Percentiles rank a stretch among this genome's conserved stretches.
phyloP scores from a whole-genome alignment of 2,113 vertebrate species.

The Lonchura striata region DNA sequence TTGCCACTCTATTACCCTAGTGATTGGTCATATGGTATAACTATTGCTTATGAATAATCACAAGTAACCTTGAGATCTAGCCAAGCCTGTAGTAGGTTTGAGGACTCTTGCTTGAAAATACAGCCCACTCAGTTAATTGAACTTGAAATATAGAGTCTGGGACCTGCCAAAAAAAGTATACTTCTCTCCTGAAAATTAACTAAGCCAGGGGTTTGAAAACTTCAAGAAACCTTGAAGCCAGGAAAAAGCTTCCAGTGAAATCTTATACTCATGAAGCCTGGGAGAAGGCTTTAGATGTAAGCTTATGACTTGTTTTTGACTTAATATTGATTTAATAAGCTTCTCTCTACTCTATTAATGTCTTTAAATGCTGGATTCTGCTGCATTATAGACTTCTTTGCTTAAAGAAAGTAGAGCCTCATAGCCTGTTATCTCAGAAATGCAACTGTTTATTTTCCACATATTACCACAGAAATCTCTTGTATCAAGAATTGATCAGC shows the following conservation, averaged over 20 bases:
- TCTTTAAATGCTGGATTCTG: background rate
- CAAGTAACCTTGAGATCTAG: background rate
- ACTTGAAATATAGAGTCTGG: background rate
- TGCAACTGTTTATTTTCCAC: background rate
- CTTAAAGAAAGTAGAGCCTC: background rate
- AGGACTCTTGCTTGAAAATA: background rate
- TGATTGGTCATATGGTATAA: background rate
- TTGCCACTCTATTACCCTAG: background rate
- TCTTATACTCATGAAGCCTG: background rate
- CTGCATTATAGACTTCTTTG: background rate
- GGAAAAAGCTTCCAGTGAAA: background rate
- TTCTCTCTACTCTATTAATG: background rate
- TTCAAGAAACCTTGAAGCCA: background rate
- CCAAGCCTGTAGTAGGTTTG: background rate
- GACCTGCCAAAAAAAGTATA: background rate
- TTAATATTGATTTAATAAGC: background rate
- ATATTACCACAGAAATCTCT: background rate
- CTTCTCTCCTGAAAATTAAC: background rate
- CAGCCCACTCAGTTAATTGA: background rate
- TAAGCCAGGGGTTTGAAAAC: background rate
- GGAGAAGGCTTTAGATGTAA: background rate
- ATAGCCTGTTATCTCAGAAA: background rate
- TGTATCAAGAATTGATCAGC: background rate
- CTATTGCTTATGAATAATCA: background rate
- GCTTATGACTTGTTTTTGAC: background rate